Evolutionary conservation across 2,888 invertebrate genomes (phyloP).

Genomic region (Thymelicus sylvestris): DNA sequence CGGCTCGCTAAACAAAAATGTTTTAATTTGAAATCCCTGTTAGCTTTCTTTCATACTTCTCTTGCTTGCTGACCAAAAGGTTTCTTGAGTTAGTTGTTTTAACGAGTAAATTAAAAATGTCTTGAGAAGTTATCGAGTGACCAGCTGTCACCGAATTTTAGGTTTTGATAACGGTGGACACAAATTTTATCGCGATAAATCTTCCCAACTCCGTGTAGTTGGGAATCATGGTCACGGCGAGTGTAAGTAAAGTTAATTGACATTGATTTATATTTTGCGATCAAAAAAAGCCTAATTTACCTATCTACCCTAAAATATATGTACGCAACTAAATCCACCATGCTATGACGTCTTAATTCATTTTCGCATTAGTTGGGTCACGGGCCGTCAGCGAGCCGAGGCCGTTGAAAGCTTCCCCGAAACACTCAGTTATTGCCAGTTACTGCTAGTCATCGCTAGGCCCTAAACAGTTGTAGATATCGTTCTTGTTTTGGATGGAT

Average conservation of each 20-base stretch:
- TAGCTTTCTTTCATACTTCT: slow-evolving; percentile 8
- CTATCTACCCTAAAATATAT: no score
- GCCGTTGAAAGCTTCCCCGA: slow-evolving; percentile 1
- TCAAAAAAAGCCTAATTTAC: no score
- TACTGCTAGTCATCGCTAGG: neutral
- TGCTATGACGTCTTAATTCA: slow-evolving; percentile 23
- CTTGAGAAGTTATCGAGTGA: no score
- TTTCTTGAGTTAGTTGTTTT: neutral
- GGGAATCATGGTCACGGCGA: no score
- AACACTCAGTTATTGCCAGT: neutral
- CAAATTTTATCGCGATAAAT: no score
- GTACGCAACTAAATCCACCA: neutral
- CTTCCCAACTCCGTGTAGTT: no score
- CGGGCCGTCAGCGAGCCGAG: neutral
- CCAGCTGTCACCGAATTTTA: no score
- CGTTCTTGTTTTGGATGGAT: no score
- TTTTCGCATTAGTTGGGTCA: slow-evolving; percentile 25
- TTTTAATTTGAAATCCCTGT: slow-evolving; percentile 20
- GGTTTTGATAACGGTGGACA: no score
- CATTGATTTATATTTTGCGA: no score
- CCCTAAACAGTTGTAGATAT: neutral
- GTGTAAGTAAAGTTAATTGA: no score
- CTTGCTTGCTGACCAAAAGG: neutral
- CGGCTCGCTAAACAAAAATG: slow-evolving; percentile 31
- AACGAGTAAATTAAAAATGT: neutral